phyloP scores from a whole-genome alignment of 2,888 invertebrate genomes.

The Lasioglossum vierecki region DNA sequence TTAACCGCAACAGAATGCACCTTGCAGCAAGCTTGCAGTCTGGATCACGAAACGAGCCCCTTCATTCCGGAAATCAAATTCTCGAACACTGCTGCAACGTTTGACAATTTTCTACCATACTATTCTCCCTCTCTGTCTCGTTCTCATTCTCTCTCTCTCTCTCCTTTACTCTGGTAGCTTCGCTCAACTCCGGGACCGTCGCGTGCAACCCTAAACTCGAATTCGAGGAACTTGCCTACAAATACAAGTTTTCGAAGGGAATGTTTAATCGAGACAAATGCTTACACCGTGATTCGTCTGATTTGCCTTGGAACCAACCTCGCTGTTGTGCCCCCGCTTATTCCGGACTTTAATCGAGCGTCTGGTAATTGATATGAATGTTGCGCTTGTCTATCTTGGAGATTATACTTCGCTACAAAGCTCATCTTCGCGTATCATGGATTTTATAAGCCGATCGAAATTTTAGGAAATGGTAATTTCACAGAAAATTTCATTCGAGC shows the following conservation, averaged over 20 bases:
- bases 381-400: not conserved
- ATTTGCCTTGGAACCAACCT: not conserved
- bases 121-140: too few species aligned
- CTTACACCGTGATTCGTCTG: constrained; percentile 10
- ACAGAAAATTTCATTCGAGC: not conserved
- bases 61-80: constrained; percentile 43
- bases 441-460: too few species aligned
- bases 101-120: constrained; percentile 27
- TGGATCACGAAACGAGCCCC: constrained; percentile 30
- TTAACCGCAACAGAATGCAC: constrained; percentile 40
- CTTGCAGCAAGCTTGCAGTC: constrained; percentile 7
- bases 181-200: not conserved
- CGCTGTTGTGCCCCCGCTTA: not conserved
- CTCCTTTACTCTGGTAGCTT: not conserved
- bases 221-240: constrained; percentile 1
- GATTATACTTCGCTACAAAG: not conserved
- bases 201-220: not conserved
- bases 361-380: not conserved
- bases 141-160: not conserved
- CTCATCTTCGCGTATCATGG: too few species aligned
- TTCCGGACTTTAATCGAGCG: not conserved
- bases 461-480: too few species aligned
- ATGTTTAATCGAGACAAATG: constrained; percentile 14
- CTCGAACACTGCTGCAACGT: constrained; percentile 24
- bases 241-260: constrained; percentile 9